These are phyloP conservation scores for Eupristina koningsbergeri DNA, from an alignment of 1,140 invertebrate species.

Conservation along the genomic window DNA sequence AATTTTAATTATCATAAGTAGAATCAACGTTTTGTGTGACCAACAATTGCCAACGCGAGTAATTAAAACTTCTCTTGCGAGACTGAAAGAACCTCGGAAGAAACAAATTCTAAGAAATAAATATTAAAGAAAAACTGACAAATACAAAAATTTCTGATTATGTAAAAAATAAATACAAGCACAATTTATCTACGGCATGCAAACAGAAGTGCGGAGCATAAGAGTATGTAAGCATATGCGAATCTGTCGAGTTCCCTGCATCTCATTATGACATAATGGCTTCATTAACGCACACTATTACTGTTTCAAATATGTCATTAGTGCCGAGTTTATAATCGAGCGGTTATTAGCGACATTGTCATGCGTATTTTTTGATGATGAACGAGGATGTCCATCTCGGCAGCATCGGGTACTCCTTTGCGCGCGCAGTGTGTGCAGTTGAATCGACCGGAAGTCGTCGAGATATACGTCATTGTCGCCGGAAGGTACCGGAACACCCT, in stretches of 20 bases:
- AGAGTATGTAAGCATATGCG: not conserved
- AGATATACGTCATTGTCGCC: slow-evolving; percentile 51
- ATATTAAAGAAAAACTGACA: not conserved
- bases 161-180: not conserved
- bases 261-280: slow-evolving; percentile 62
- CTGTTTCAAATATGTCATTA: slow-evolving; percentile 69
- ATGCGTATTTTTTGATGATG: slow-evolving; percentile 48
- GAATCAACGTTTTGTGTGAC: slow-evolving; percentile 7
- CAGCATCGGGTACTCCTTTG: not conserved
- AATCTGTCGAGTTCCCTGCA: not conserved
- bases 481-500: slow-evolving; percentile 39
- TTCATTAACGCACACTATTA: slow-evolving; percentile 69
- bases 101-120: not conserved
- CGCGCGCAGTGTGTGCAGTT: slow-evolving; percentile 44
- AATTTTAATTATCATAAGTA: not conserved
- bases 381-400: not conserved
- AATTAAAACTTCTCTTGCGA: slow-evolving; percentile 6
- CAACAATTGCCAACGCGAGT: not conserved
- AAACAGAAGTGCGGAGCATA: not conserved
- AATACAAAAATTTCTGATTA: not conserved
- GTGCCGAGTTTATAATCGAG: slow-evolving; percentile 65
- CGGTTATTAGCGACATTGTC: slow-evolving; percentile 61
- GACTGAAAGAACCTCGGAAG: not conserved
- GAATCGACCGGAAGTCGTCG: slow-evolving; percentile 52
- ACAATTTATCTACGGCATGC: not conserved